Evolutionary conservation across 1,140 invertebrate species (phyloP).

Genomic region (Caerostris darwini): DNA sequence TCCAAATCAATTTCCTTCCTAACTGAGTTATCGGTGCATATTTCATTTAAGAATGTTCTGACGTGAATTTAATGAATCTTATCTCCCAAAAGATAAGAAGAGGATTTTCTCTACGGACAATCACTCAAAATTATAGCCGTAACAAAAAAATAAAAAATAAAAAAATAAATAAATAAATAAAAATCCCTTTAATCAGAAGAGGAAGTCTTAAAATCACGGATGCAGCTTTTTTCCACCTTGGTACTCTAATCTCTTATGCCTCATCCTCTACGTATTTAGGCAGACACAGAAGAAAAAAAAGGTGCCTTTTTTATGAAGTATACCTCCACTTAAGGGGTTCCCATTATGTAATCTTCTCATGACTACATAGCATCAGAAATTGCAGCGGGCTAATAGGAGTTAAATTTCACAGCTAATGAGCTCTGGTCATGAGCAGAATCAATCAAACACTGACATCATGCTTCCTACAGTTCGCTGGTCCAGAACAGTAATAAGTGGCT

Average conservation of each 20-base stretch:
- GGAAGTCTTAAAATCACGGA: background rate
- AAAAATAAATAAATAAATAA: background rate
- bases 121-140: background rate
- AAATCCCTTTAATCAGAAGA: background rate
- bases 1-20: background rate
- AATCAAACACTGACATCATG: background rate
- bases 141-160: no score
- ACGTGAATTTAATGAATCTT: background rate
- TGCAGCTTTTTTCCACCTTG: background rate
- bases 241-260: background rate
- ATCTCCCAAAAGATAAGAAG: background rate
- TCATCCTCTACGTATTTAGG: background rate
- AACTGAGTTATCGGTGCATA: background rate
- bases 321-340: background rate
- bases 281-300: background rate
- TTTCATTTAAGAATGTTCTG: background rate
- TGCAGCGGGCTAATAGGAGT: slow-evolving; percentile 5
- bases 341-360: slow-evolving; percentile 13
- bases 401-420: slow-evolving; percentile 25
- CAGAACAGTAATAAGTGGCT: slow-evolving; percentile 5
- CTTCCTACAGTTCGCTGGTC: background rate
- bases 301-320: background rate
- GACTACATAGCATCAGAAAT: background rate
- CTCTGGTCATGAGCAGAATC: background rate
- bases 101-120: background rate